Percentiles rank a stretch among this genome's conserved stretches.
Conservation (phyloP, 2,797 vertebrate genomes). For the Toxotes lorentzi region DNA sequence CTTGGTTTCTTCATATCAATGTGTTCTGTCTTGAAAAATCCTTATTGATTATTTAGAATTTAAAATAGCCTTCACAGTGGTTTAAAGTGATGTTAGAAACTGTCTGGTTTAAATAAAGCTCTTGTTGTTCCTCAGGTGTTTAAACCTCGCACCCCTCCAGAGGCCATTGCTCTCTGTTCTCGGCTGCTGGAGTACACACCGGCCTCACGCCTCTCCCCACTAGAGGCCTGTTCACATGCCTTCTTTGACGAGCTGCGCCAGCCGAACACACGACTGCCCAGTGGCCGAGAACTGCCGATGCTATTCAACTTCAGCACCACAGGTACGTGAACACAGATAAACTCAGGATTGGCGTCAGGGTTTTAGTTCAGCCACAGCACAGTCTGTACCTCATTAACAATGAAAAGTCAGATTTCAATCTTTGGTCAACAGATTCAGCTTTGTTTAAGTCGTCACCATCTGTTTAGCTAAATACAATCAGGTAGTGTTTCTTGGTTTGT, state of each 20-base stretch:
- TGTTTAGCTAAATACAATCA: constrained; percentile 9
- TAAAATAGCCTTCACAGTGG: too few species aligned
- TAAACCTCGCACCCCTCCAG: constrained; percentile 90
- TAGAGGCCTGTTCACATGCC: constrained; percentile 91
- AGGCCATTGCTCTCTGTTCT: constrained; percentile 91
- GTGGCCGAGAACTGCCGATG: constrained; percentile 89
- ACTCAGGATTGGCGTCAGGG: too few species aligned
- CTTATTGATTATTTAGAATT: too few species aligned
- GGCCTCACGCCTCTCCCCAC: constrained; percentile 88
- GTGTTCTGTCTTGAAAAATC: neutral
- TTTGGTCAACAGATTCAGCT: neutral
- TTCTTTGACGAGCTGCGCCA: constrained; percentile 93
- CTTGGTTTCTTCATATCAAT: neutral
- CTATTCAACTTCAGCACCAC: constrained; percentile 93
- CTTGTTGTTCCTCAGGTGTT: constrained; percentile 84
- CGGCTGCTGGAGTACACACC: constrained; percentile 93
- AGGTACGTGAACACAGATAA: constrained; percentile 70
- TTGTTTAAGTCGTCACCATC: neutral
- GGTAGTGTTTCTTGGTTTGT: constrained; percentile 1
- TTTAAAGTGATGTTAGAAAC: too few species aligned
- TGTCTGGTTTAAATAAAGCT: neutral
- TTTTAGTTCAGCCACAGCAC: neutral
- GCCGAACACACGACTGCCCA: constrained; percentile 88
- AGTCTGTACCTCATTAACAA: neutral
- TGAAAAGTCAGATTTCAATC: neutral